Evolutionary conservation across 2,797 vertebrate species (phyloP).

Genomic region (Enoplosus armatus): DNA sequence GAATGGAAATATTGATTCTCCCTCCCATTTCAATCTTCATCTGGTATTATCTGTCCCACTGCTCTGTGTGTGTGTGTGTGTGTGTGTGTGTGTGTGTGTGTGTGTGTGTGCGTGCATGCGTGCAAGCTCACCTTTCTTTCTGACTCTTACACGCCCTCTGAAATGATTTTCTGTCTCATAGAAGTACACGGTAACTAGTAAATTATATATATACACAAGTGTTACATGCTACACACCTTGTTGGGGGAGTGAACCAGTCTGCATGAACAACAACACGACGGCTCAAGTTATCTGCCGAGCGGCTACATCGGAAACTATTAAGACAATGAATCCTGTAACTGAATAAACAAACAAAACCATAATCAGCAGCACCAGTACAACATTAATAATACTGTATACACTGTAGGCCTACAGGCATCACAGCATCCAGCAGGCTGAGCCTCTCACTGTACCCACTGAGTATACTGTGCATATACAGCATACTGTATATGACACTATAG

Average conservation of each 20-base stretch:
- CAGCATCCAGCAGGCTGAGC: background rate
- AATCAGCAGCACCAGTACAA: background rate
- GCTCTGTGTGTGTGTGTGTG: constrained; percentile 21
- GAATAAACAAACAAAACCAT: background rate
- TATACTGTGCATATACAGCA: too few species aligned
- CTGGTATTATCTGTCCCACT: constrained; percentile 43
- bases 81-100: constrained; percentile 23
- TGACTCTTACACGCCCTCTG: constrained; percentile 29
- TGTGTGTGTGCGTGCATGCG: constrained; percentile 26
- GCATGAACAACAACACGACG: background rate
- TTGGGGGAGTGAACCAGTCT: background rate
- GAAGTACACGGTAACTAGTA: constrained; percentile 32
- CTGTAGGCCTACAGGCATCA: too few species aligned
- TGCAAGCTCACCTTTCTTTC: constrained; percentile 36
- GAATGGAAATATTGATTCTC: constrained; percentile 80
- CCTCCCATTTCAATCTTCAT: constrained; percentile 73
- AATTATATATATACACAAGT: too few species aligned
- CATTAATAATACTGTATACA: background rate
- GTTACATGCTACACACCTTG: too few species aligned
- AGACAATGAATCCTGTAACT: too few species aligned
- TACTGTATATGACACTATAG: too few species aligned
- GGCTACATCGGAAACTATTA: background rate
- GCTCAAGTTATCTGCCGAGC: background rate
- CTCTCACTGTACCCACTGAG: too few species aligned
- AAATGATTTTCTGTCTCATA: constrained; percentile 55